phyloP scores from a whole-genome alignment of 2,888 invertebrate genomes.

The Monoplex corrugatus region DNA sequence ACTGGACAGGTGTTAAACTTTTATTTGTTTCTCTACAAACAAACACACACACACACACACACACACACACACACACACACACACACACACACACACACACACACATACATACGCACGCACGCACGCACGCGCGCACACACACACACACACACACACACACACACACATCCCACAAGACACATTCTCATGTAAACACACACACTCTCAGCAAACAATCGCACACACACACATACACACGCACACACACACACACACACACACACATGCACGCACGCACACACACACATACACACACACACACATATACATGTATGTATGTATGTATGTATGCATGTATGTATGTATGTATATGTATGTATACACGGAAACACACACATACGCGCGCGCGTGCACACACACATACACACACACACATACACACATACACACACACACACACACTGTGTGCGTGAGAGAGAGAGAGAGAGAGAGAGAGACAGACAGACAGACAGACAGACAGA shows the following conservation, averaged over 20 bases:
- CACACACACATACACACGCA: slow-evolving; percentile 11
- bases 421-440: too few species aligned
- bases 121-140: not conserved
- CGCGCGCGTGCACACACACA: too few species aligned
- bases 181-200: not conserved
- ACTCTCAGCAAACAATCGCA: not conserved
- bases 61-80: slow-evolving; percentile 3
- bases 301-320: not conserved
- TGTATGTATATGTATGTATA: too few species aligned
- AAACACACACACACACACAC: too few species aligned
- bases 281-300: slow-evolving; percentile 30
- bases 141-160: too few species aligned
- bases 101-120: not conserved
- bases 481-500: too few species aligned
- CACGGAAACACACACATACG: too few species aligned
- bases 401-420: too few species aligned
- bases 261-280: slow-evolving; percentile 9
- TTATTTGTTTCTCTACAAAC: too few species aligned
- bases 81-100: slow-evolving; percentile 7
- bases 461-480: not conserved
- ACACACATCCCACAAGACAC: too few species aligned
- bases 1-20: too few species aligned
- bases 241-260: slow-evolving; percentile 12
- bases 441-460: not conserved
- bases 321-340: not conserved